These are phyloP conservation scores for Morpho helenor DNA, from an alignment of 2,888 invertebrate species.

Conservation along the genomic window DNA sequence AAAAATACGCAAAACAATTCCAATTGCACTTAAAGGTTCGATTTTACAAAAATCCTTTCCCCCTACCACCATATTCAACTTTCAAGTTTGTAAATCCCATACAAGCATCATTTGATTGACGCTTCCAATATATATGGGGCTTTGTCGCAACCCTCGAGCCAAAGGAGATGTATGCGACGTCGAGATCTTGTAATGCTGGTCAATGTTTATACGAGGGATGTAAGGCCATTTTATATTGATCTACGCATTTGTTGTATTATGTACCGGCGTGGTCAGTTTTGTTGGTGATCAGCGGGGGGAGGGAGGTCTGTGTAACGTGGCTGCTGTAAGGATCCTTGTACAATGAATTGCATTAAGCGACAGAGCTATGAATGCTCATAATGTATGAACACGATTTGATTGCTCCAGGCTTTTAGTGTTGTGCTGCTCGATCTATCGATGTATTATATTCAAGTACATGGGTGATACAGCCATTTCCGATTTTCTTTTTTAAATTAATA, in stretches of 20 bases:
- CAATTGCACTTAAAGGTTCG: background rate
- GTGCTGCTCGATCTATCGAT: constrained; percentile 14
- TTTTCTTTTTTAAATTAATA: no score
- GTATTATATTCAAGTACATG: no score
- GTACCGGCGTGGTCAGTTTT: constrained; percentile 11
- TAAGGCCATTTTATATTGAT: constrained; percentile 17
- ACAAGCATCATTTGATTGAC: constrained; percentile 56
- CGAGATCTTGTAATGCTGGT: constrained; percentile 32
- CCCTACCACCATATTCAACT: constrained; percentile 41
- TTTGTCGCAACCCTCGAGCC: constrained; percentile 16
- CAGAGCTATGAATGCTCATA: constrained; percentile 68
- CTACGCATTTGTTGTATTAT: constrained; percentile 27
- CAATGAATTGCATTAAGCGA: constrained; percentile 75
- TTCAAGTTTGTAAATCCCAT: constrained; percentile 59
- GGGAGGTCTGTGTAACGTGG: constrained; percentile 28
- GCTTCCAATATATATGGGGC: constrained; percentile 24
- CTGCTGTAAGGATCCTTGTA: constrained; percentile 65
- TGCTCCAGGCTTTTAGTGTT: constrained; percentile 47
- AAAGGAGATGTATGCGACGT: constrained; percentile 33
- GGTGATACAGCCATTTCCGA: no score
- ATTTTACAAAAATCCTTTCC: constrained; percentile 18
- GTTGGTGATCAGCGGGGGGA: constrained; percentile 9
- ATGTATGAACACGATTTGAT: constrained; percentile 68
- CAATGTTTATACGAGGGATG: constrained; percentile 28
- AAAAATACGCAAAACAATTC: background rate